A percentile compares a stretch with the other conserved stretches of the same genome.
Conservation (phyloP, 2,797 vertebrate species). For the Heterohyrax brucei region DNA sequence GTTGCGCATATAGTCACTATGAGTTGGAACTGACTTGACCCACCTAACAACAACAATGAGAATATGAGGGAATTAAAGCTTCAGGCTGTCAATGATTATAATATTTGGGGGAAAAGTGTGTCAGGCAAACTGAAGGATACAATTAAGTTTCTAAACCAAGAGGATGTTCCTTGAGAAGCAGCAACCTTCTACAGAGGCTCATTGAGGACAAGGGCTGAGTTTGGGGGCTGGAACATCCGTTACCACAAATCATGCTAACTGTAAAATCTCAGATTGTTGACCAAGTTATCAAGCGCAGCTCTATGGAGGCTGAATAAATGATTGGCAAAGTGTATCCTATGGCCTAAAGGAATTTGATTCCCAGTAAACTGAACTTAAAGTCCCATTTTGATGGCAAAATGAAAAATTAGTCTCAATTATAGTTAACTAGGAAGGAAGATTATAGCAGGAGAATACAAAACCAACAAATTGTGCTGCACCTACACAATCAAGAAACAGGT, state of each 20-base stretch:
- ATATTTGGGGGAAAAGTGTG: neutral
- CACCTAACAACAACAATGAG: neutral
- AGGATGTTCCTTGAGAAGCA: neutral
- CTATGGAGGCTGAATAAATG: constrained; percentile 16
- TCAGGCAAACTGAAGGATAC: neutral
- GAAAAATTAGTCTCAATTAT: constrained; percentile 72
- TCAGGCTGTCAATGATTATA: neutral
- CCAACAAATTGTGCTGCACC: neutral
- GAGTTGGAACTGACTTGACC: too few relatives aligned
- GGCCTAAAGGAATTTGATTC: constrained; percentile 8
- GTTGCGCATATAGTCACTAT: too few relatives aligned
- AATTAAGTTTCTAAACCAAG: neutral
- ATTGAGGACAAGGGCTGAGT: neutral
- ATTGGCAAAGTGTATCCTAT: constrained; percentile 62
- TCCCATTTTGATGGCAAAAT: constrained; percentile 64
- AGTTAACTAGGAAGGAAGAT: constrained; percentile 41
- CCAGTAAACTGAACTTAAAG: constrained; percentile 65
- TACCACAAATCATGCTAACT: neutral
- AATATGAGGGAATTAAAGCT: neutral
- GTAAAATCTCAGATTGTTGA: neutral
- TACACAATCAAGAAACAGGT: neutral
- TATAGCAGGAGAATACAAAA: constrained; percentile 12
- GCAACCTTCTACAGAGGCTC: neutral
- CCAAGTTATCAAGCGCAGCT: neutral
- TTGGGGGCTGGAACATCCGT: neutral